Base-by-base conservation (phyloP, 2,888 invertebrate genomes). In the Rosalia funebris region DNA sequence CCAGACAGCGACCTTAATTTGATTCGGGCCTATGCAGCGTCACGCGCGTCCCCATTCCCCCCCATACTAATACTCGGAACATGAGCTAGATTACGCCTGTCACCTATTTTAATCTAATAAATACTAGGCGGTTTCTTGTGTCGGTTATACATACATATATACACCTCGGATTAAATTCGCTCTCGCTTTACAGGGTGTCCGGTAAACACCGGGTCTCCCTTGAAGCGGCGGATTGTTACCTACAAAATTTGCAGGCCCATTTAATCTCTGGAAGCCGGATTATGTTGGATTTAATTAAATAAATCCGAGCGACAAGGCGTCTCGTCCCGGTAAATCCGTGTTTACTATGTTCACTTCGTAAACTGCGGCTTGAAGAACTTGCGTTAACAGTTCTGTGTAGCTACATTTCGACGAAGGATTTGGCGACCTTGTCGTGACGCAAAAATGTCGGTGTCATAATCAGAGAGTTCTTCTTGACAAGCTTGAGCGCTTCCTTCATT, bases 21-120 rank as follows among this genome's bases (percentile, higher is more conserved):
- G 25, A 39, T 20, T 47, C 57, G 25, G 31, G 25, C 17, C 44
- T 25, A 17, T 34, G 44, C 34, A n/a, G 17, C 31, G 17, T 34
- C 47, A 34, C 47, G 34, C 17, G n/a, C 41, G 17, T 17, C 44
- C 25, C 25, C 1, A 12, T 25, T 44, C 25, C 14, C 19, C 32
- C 11, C 15, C 32, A 31, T 45, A 45, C 34, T 50, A 39, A 25
- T 50, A 20, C 44, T 25, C 14, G 10, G 19, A 25, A 39, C 25
- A 25, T 12, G 31, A 15, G 25, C 50, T 39, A 17, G 39, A 50
- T 50, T 50, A 50, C 39, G 10, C 17, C 47, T 50, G 50, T 50
- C 50, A 50, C 39, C 39, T 50, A 50, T 36, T 39, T 20, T 39
- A 50, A 50, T 39, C 50, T 14, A 50, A 50, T 50, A 39, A 48